These are phyloP conservation scores for Oligia fasciuncula DNA, from an alignment of 2,888 invertebrate species.

Conservation along the genomic window DNA sequence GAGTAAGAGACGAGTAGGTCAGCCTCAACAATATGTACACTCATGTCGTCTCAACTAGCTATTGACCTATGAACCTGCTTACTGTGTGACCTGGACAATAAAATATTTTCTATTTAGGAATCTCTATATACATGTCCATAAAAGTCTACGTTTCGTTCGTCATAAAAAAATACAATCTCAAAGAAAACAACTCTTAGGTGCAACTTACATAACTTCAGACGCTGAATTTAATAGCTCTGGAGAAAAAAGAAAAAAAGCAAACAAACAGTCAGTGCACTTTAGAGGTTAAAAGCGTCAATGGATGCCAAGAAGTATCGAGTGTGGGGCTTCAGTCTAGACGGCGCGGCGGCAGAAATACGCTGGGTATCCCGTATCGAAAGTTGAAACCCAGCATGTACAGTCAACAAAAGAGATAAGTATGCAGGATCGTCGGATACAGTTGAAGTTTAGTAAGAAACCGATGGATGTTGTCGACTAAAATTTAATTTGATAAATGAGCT, in stretches of 20 bases:
- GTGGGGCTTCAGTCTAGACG: constrained; percentile 51
- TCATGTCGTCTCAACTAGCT: too few relatives aligned
- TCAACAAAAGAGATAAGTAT: too few relatives aligned
- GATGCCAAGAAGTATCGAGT: constrained; percentile 47
- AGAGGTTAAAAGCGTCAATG: constrained; percentile 44
- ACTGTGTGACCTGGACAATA: not conserved
- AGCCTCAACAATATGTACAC: not conserved
- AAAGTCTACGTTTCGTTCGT: not conserved
- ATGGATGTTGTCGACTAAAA: too few relatives aligned
- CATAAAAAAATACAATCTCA: constrained; percentile 15
- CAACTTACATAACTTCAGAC: constrained; percentile 9
- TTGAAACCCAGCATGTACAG: not conserved
- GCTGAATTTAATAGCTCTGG: constrained; percentile 12
- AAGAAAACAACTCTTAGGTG: constrained; percentile 6
- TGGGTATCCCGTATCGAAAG: not conserved
- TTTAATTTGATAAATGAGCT: too few relatives aligned
- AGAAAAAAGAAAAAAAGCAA: constrained; percentile 6
- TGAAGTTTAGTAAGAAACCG: too few relatives aligned
- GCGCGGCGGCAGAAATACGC: constrained; percentile 37
- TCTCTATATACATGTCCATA: not conserved
- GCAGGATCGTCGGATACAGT: too few relatives aligned
- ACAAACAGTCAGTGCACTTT: constrained; percentile 41
- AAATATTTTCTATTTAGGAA: not conserved
- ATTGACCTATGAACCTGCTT: too few relatives aligned
- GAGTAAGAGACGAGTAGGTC: not conserved